Percentiles rank a stretch among this genome's conserved stretches.
phyloP scores from a whole-genome alignment of 2,113 vertebrate species.

The Oncorhynchus kisutch region DNA sequence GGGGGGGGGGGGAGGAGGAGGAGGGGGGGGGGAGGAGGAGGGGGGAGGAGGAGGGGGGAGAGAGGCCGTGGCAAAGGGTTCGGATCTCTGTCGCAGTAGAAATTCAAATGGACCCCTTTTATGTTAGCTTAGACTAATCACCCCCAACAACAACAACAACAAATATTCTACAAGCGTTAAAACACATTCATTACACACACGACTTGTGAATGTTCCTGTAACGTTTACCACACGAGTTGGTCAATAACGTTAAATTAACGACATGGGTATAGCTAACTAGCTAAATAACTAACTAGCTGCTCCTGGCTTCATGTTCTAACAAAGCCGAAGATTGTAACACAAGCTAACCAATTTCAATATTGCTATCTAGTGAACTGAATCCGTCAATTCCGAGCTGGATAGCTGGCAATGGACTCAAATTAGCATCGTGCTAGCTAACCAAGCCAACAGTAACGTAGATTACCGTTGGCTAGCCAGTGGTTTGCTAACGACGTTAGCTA shows the following conservation, averaged over 20 bases:
- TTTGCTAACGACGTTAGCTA: too few relatives aligned
- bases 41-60: neutral
- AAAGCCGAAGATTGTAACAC: neutral
- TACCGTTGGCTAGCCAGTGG: too few relatives aligned
- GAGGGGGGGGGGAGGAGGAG: too few relatives aligned
- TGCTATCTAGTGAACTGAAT: neutral
- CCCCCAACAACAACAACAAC: too few relatives aligned
- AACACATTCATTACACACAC: neutral
- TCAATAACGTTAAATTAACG: too few relatives aligned
- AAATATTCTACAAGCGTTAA: neutral
- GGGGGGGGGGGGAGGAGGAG: too few relatives aligned
- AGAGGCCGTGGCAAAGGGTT: constrained; percentile 9
- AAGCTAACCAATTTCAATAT: neutral
- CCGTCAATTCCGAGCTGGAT: too few relatives aligned
- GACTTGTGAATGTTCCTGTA: neutral
- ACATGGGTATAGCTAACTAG: too few relatives aligned
- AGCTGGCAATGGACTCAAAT: neutral
- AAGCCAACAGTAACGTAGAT: neutral
- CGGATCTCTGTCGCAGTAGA: neutral
- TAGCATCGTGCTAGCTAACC: neutral
- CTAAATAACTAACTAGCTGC: too few relatives aligned
- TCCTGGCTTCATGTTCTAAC: neutral
- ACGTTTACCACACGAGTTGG: neutral
- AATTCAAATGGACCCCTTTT: neutral
- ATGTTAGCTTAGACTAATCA: neutral